phyloP scores from a whole-genome alignment of 2,797 vertebrate species.

The Xiphophorus birchmanni region DNA sequence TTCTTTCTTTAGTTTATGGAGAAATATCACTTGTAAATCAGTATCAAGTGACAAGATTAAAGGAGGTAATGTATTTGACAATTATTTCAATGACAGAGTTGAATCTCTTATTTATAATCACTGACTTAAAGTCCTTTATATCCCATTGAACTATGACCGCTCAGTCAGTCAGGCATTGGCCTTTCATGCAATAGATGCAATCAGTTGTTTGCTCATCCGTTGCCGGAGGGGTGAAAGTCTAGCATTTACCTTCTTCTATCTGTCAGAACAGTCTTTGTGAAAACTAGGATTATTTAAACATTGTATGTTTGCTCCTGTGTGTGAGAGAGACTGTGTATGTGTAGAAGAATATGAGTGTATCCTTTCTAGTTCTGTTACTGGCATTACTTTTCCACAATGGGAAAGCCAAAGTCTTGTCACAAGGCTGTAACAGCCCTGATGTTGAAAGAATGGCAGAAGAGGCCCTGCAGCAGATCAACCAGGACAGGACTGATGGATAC shows the following conservation, averaged over 20 bases:
- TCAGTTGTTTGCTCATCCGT: slow-evolving; percentile 58
- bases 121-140: slow-evolving; percentile 6
- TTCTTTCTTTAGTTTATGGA: not conserved
- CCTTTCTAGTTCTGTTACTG: slow-evolving; percentile 52
- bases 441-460: slow-evolving; percentile 57
- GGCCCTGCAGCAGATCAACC: slow-evolving; percentile 67
- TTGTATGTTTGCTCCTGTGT: slow-evolving; percentile 1
- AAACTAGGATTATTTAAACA: slow-evolving; percentile 7
- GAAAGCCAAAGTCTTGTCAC: slow-evolving; percentile 21
- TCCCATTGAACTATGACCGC: slow-evolving; percentile 49
- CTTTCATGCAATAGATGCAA: slow-evolving; percentile 51
- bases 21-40: not conserved
- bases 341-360: slow-evolving; percentile 52
- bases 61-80: not conserved
- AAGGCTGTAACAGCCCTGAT: slow-evolving; percentile 49
- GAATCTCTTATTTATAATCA: not conserved
- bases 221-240: slow-evolving; percentile 54
- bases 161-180: slow-evolving; percentile 40
- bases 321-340: slow-evolving; percentile 1
- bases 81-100: not conserved
- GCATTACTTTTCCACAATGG: slow-evolving; percentile 50
- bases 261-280: slow-evolving; percentile 12
- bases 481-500: slow-evolving; percentile 57
- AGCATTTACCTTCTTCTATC: slow-evolving; percentile 16
- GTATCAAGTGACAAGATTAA: not conserved